Percentiles rank a stretch among this genome's conserved stretches.
Conservation (phyloP, 2,797 vertebrate genomes). For the Dipus sagitta region DNA sequence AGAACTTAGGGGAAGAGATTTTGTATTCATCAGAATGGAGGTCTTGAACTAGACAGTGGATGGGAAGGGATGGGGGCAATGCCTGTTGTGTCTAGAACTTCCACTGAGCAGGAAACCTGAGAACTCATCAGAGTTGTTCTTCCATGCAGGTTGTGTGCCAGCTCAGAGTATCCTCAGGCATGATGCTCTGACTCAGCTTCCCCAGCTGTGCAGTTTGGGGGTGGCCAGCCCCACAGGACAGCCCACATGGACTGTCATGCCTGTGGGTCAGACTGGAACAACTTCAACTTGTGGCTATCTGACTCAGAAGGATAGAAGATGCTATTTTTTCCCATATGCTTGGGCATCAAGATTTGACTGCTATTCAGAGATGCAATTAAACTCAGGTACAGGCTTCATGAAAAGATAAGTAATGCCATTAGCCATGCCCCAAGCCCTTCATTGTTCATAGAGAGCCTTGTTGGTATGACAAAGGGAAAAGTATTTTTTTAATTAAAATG, state of each 20-base stretch:
- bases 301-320: conserved; percentile 28
- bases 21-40: background rate
- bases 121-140: background rate
- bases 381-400: background rate
- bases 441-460: background rate
- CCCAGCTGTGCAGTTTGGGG: background rate
- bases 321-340: background rate
- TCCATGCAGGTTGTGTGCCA: background rate
- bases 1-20: background rate
- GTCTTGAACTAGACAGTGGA: background rate
- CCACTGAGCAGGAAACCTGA: background rate
- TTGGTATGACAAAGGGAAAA: background rate
- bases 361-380: background rate
- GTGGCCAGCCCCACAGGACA: background rate
- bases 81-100: background rate
- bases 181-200: background rate
- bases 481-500: background rate
- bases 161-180: background rate
- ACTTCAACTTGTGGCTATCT: background rate
- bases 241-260: background rate
- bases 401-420: background rate
- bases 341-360: background rate
- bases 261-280: background rate
- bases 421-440: background rate
- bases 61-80: background rate